These are phyloP conservation scores for Tapera naevia DNA, from an alignment of 2,797 vertebrate species.

Conservation along the genomic window DNA sequence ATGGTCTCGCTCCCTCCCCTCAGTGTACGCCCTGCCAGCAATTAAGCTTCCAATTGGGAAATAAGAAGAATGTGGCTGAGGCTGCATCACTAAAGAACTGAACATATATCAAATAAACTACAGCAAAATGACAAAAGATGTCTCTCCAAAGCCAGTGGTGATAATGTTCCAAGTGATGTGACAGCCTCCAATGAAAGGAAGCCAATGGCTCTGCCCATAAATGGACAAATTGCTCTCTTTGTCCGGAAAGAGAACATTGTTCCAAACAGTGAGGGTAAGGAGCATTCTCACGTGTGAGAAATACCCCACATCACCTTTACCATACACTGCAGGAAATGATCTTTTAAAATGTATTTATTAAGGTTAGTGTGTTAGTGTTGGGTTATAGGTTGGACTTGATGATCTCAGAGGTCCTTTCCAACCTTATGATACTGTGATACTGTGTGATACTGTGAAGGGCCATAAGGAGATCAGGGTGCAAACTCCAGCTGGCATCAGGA, in stretches of 20 bases:
- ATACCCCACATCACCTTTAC: fast-evolving
- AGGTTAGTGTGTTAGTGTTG: too few relatives aligned
- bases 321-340: background rate
- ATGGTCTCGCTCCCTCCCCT: background rate
- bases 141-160: background rate
- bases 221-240: background rate
- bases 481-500: background rate
- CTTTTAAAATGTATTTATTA: background rate
- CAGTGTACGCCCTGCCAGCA: background rate
- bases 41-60: slow-evolving; percentile 4
- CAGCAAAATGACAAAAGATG: background rate
- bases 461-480: background rate
- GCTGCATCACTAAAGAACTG: background rate
- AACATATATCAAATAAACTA: background rate
- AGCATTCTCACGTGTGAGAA: background rate
- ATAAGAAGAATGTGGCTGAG: background rate
- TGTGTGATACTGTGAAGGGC: too few relatives aligned
- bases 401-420: too few relatives aligned
- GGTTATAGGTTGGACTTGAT: too few relatives aligned
- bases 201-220: background rate
- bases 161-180: background rate
- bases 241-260: background rate
- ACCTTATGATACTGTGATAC: too few relatives aligned
- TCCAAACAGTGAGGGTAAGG: background rate
- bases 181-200: background rate